Evolutionary conservation across 2,113 vertebrate species (phyloP), one percentile per base, ranked within the genome.

Genomic region (Chrysochloris asiatica): DNA sequence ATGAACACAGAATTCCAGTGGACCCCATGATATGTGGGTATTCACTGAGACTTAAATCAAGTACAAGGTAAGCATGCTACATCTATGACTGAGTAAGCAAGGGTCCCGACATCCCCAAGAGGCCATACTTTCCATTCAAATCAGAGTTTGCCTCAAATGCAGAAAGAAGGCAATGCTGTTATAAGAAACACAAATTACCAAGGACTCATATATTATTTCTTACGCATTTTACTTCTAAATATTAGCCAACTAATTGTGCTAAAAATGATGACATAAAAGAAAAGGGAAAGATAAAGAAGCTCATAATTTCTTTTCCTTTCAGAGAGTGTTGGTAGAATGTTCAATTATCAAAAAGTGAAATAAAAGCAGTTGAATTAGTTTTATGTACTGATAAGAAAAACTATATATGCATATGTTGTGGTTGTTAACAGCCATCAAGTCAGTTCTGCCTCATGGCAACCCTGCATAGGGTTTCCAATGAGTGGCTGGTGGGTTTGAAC

Each of bases 31-130:
- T 28, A 6, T 38, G 16, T 84, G 36, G 59, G 26, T 86, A 22
- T 88, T 90, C 36, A 88, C 13, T 4, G 16, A 94, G 45, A 88
- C 36, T 61, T 43, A 88, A 86, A 83, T 22, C 47, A 91, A 94
- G 28, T 80, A 75, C 12, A 75, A 80, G 30, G 10, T 82, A 87
- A 83, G 9, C 47, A 33, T 54, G 24, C 38, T 86, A 71, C 30
- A 56, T 56, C 13, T 48, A 76, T 89, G 33, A 78, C n/a, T 56
- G 54, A 72, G 4, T 22, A 93, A 47, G 17, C 8, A 50, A 6
- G 50, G 50, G 41, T 45, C 5, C 56, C 63, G 45, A 69, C 10
- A 79, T 10, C 24, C 48, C 19, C 33, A 24, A 88, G 41, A 88
- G 1, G 48, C 26, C 10, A 89, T 16, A 38, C 4, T 72, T 76